phyloP scores from a whole-genome alignment of 2,888 invertebrate species.

The Halictus quadricinctus region DNA sequence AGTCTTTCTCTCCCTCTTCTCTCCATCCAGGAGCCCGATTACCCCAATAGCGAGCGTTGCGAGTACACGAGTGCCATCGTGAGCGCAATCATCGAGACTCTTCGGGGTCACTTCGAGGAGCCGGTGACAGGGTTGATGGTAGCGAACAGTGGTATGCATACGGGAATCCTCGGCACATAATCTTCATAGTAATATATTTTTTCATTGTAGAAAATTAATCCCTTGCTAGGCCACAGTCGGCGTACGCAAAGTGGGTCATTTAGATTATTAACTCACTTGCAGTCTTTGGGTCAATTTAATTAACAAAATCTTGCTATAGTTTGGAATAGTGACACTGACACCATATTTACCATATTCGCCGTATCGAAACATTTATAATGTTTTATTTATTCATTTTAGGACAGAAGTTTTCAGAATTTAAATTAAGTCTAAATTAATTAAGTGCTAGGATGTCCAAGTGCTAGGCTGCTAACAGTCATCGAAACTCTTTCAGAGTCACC shows the following conservation, averaged over 20 bases:
- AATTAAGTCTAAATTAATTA: too few relatives aligned
- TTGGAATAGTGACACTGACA: background rate
- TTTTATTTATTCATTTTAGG: too few relatives aligned
- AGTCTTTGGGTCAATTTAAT: background rate
- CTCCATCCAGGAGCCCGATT: constrained; percentile 20
- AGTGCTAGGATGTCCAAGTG: background rate
- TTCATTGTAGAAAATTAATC: background rate
- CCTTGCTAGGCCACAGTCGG: background rate
- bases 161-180: background rate
- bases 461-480: background rate
- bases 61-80: constrained; percentile 31
- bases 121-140: background rate
- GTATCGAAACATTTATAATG: too few relatives aligned
- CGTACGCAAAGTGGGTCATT: background rate
- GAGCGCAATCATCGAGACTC: constrained; percentile 21
- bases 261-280: background rate
- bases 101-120: constrained; percentile 43
- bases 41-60: constrained; percentile 34
- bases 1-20: background rate
- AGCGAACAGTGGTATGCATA: background rate
- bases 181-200: background rate
- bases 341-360: background rate
- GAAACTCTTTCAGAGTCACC: background rate
- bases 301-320: background rate
- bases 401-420: too few relatives aligned